Base-by-base conservation (phyloP, 1,140 invertebrate species). In the Drosophila punjabiensis region DNA sequence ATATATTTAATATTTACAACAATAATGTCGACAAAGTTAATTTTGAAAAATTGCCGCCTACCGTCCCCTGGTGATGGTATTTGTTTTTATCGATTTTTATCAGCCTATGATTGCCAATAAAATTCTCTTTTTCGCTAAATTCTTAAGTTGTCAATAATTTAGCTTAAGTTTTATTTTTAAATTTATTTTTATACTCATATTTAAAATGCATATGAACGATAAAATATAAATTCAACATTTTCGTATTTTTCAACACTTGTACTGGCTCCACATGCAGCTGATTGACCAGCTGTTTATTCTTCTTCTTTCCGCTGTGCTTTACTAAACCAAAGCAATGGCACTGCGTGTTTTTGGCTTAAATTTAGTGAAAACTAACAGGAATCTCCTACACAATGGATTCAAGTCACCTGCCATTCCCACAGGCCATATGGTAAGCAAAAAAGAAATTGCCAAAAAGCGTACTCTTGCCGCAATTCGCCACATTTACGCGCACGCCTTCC, bases 281-380 rank as follows among this genome's bases (percentile, higher is more conserved):
- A 16, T 14, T 11, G 41, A 66, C 56, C 85, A 88, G 81, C 78
- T 88, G 85, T 58, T 60, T 5, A 20, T n/a, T 75, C 68, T 61
- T 68, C 65, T 43, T 77, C 63, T 74, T 70, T 7, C 18, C 37
- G 30, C 43, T 18, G 70, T 61, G 66, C 39, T 24, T n/a, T 32
- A 37, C 9, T 4, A 37, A 41, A 20, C 45, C 30, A 28, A 59
- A 65, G 73, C 35, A 7, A 92, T 92, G 90, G 85, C 90, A 6
- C 69, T 92, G 67, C 90, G 90, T 76, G 90, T 92, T 87, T 92
- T 92, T 32, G 76, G 90, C 13, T 70, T 92, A 80, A 92, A 92
- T 81, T 47, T 92, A 64, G 47, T 90, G 56, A 92, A 92, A 92
- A 90, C 53, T 81, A 92, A 92, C 78, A 84, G 77, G 77, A 92